Base-by-base conservation (phyloP, 2,113 vertebrate genomes). In the Sporophila hypoxantha region DNA sequence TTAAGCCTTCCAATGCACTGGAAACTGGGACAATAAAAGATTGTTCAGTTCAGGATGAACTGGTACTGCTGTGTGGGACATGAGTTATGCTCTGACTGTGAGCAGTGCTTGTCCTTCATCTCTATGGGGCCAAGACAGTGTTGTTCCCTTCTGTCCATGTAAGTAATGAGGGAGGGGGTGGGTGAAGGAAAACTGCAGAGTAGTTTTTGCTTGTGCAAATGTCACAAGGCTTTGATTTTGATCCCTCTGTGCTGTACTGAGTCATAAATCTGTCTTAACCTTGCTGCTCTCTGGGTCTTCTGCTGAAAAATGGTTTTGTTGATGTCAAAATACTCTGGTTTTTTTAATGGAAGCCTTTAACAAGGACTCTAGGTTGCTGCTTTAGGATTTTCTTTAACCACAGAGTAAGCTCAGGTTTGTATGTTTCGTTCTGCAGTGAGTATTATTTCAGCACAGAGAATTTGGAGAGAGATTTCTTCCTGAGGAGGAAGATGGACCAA, bases 371-470 rank as follows among this genome's bases (percentile, higher is more conserved):
- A 53, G 44, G 32, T 46, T 88, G 47, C 77, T 93, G 2, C 50
- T 77, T 83, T 60, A 60, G 42, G 37, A 23, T 76, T 75, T 76
- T 44, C 36, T 44, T 70, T 13, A 67, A 34, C 37, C 2, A 0
- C 65, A 12, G 53, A 71, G 6, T 76, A 60, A 75, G 32, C 50
- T 92, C 20, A 81, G 44, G 32, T 89, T 64, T 87, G 52, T 67
- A 2, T 85, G 42, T 85, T 90, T 76, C 26, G 3, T 74, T 95
- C 92, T 96, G 36, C 89, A 99, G 99, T 10, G 99, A 99, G 87
- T 99, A 99, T 95, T 99, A 99, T 97, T 99, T 99, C 96, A 99
- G 99, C 95, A 96, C 97, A 88, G 98, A 99, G 96, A 99, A 99
- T 88, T 94, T 99, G 96, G 99, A 99, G 93, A 96, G 98, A 44